phyloP scores from a whole-genome alignment of 2,888 invertebrate genomes.

The Bursaphelenchus okinawaensis region DNA sequence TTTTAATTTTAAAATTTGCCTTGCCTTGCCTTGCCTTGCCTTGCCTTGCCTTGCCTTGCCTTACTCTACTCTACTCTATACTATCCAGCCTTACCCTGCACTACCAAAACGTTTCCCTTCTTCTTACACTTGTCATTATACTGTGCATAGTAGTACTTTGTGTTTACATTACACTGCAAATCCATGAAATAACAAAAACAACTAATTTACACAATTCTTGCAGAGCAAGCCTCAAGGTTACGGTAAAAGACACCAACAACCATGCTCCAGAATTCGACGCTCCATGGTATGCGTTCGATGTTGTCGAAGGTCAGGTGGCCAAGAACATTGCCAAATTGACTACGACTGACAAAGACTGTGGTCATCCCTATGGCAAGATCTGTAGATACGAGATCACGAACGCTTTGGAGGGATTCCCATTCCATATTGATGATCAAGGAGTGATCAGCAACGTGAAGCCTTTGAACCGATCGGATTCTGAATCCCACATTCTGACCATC shows the following conservation, averaged over 20 bases:
- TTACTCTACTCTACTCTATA: too few relatives aligned
- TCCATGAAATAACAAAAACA: too few relatives aligned
- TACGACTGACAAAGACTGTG: conserved; percentile 71
- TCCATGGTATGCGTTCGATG: conserved; percentile 79
- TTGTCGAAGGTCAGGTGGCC: conserved; percentile 77
- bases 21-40: too few relatives aligned
- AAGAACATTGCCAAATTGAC: conserved; percentile 83
- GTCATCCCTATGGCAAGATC: conserved; percentile 62
- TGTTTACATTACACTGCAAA: too few relatives aligned
- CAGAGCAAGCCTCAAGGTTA: conserved; percentile 62
- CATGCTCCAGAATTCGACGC: conserved; percentile 85
- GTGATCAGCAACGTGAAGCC: conserved; percentile 84
- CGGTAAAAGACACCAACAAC: conserved; percentile 91
- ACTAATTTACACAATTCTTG: too few relatives aligned
- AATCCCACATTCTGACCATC: conserved; percentile 91
- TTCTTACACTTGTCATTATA: background rate
- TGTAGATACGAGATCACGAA: conserved; percentile 93
- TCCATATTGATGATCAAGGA: conserved; percentile 52
- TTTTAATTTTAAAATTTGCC: too few relatives aligned
- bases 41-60: too few relatives aligned
- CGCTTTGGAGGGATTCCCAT: conserved; percentile 50
- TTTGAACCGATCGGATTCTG: conserved; percentile 81
- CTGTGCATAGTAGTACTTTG: too few relatives aligned
- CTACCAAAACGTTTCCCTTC: too few relatives aligned
- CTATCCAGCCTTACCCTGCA: too few relatives aligned